A percentile compares a stretch with the other conserved stretches of the same genome.
phyloP scores from a whole-genome alignment of 2,888 invertebrate genomes.

The Tenodera sinensis region DNA sequence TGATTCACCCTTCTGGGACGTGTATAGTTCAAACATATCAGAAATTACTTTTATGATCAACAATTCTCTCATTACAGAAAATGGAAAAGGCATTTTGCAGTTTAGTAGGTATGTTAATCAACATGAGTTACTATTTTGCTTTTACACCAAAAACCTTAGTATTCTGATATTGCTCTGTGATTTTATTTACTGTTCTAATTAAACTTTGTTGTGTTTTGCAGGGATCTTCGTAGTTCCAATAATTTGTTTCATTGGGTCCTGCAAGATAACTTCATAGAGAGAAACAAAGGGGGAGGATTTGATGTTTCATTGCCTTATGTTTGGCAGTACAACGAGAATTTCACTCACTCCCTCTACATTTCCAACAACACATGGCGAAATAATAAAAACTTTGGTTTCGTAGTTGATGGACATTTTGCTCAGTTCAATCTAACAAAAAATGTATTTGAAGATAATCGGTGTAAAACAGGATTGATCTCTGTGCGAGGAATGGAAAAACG shows the following conservation, averaged over 20 bases:
- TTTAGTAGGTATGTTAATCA: conserved; percentile 56
- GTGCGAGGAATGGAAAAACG: conserved; percentile 96
- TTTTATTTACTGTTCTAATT: not conserved
- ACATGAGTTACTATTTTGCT: not conserved
- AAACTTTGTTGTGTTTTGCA: conserved; percentile 37
- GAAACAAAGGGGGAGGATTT: conserved; percentile 83
- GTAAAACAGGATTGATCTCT: conserved; percentile 73
- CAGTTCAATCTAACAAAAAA: conserved; percentile 77
- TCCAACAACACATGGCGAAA: conserved; percentile 83
- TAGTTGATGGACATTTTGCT: conserved; percentile 91
- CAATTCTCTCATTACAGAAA: conserved; percentile 77
- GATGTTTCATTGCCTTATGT: conserved; percentile 88
- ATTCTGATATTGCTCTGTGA: not conserved
- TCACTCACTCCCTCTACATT: conserved; percentile 85
- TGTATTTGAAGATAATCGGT: conserved; percentile 78
- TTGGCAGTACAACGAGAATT: conserved; percentile 92
- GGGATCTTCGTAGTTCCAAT: conserved; percentile 92
- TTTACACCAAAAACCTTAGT: not conserved
- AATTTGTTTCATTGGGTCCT: conserved; percentile 95
- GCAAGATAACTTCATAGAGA: conserved; percentile 79
- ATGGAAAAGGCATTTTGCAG: conserved; percentile 83
- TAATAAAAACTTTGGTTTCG: conserved; percentile 79
- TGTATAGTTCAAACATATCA: conserved; percentile 79
- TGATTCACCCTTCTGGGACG: conserved; percentile 82
- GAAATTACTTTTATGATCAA: conserved; percentile 89